Base-by-base conservation (phyloP, 2,797 vertebrate genomes). In the Hozukius guyotensis region DNA sequence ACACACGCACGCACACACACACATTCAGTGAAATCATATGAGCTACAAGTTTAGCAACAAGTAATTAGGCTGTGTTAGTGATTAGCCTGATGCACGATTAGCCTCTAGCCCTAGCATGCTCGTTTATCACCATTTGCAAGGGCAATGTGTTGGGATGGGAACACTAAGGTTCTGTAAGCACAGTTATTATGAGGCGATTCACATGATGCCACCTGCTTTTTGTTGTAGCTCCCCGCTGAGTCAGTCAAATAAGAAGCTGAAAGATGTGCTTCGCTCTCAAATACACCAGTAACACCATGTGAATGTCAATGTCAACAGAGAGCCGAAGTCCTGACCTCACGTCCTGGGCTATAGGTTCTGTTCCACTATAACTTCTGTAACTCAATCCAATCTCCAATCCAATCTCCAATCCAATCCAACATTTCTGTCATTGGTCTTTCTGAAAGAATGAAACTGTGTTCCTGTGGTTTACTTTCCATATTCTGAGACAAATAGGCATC, bases 81-180 rank as follows among this genome's bases (percentile, higher is more conserved):
- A 90, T 90, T 87, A 87, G 71, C 53, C 77, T 71, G 59, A 61
- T 79, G 27, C 22, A 77, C 53, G 75, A 84, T 87, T 86, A 85
- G 76, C 83, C 72, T 83, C 36, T 61, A 81, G 81, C 73, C 24
- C 20, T 57, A 6, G 72, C 46, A 20, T 70, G 68, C 67, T 79
- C 68, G 49, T 86, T 83, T 49, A 86, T 87, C 71, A 36, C 24
- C 42, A 24, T 87, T 85, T 82, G 75, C 72, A 65, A 72, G 52
- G 76, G 72, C 65, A 75, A 59, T 67, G 18, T 67, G 34, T 82
- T 38, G 38, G 8, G 69, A 73, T 52, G 5, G 75, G 55, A 79
- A 56, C 78, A 66, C 12, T 25, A 16, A 68, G 79, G 57, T 80
- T 10, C 20, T 70, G 53, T 38, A 53, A 64, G 31, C 34, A 32